Conservation (phyloP, 2,888 invertebrate species). For the Brachylomia viminalis region DNA sequence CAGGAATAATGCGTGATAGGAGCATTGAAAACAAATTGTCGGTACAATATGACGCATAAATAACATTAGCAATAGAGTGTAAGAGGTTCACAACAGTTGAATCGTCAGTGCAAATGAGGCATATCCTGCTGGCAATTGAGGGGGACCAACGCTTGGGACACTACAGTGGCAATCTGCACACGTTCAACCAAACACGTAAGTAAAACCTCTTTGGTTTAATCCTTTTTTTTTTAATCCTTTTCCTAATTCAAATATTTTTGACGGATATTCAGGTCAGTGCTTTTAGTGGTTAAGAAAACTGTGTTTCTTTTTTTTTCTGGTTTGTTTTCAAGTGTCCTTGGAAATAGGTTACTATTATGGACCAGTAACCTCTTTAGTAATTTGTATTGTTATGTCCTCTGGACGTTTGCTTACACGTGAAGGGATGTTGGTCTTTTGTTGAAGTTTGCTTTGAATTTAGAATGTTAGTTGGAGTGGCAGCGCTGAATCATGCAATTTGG, state of each 20-base stretch:
- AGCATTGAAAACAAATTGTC: constrained; percentile 68
- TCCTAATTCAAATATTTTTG: constrained; percentile 30
- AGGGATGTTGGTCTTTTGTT: constrained; percentile 30
- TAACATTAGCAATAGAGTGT: constrained; percentile 76
- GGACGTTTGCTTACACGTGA: constrained; percentile 28
- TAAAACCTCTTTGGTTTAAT: constrained; percentile 34
- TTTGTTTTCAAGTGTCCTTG: constrained; percentile 9
- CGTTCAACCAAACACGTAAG: constrained; percentile 60
- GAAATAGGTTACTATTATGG: constrained; percentile 39
- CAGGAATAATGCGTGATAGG: constrained; percentile 56
- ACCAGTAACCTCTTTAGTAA: constrained; percentile 49
- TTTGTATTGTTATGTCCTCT: constrained; percentile 48
- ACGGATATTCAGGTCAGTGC: not conserved
- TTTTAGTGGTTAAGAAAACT: not conserved
- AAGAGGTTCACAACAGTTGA: constrained; percentile 77
- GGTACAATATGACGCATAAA: constrained; percentile 70
- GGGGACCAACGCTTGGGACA: constrained; percentile 67
- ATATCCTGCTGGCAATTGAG: constrained; percentile 87
- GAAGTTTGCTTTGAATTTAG: not conserved
- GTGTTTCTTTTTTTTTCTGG: not conserved
- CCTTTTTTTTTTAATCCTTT: constrained; percentile 10
- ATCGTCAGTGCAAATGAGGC: constrained; percentile 82
- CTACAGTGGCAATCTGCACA: constrained; percentile 71
- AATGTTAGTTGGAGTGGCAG: not conserved
- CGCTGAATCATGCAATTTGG: not conserved